Base-by-base conservation (phyloP, 23 tunicate genomes). In the Aplidium turbinatum region DNA sequence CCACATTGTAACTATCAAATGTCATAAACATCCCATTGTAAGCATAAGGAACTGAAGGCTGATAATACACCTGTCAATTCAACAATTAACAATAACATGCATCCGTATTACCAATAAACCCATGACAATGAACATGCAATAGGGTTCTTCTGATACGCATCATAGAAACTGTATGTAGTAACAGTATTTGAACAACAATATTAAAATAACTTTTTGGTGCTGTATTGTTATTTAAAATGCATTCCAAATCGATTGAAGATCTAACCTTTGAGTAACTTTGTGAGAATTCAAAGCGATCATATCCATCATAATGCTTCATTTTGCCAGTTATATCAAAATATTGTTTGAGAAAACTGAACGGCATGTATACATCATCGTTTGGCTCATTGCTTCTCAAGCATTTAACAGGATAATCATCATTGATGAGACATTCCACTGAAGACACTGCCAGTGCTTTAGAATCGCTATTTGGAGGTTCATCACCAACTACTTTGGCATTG, bases 221-320 rank as follows among this genome's bases (percentile, higher is more conserved):
- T 42, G 50, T 16, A 42, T 42, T 42, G 11, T 11, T 42, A 9
- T 9, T 11, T 42, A 42, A 16, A 42, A 11, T 42, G 13, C 50
- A 42, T 42, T 9, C 50, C 16, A 9, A 42, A 42, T 16, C 50
- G 16, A 16, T 42, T n/a, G n/a, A n/a, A 54, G 22, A 29, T 11
- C 76, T 23, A 9, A 81, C 96, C 84, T 76, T 70, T 7, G 73
- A 38, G 72, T 82, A 68, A 58, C 89, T 90, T 62, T 90, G 97
- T n/a, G 47, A 56, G 58, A 91, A 91, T 57, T 91, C 97, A 58
- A 91, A 91, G 5, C 97, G 79, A 75, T 91, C 80, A 53, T 91
- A 91, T 24, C 97, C 91, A 84, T 91, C 97, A 68, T 78, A 91
- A 73, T 91, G 90, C 61, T 74, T 78, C 74, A 91, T 47, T 74